Evolutionary conservation across 2,797 vertebrate genomes (phyloP), one percentile per base, ranked within the genome.

Genomic region (Spinus pinus): DNA sequence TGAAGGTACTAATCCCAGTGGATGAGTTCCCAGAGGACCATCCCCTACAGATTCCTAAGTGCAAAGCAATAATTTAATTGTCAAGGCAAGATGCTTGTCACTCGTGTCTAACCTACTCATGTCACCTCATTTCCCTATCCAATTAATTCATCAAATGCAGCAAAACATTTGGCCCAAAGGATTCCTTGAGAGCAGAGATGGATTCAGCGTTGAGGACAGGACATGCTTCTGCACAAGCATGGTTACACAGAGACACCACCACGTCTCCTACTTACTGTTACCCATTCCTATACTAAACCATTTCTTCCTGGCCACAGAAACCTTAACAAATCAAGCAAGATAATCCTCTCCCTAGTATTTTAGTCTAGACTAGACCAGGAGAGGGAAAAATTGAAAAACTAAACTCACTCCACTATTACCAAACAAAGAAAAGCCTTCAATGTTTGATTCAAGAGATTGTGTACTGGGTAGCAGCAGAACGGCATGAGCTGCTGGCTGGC

Each of bases 381-480:
- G 21, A 82, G 10, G 22, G 5, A 44, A 37, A 90, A 94, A 75
- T 11, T 30, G 30, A 83, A 87, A 67, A 93, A 86, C 56, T 80
- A 88, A 90, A 46, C 25, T 54, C 61, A 46, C 23, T 86, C 69
- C 30, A 65, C 60, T 83, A 70, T 58, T 80, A 71, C 47, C 77
- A 81, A 86, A 5, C 75, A 69, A 80, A 86, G 71, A 86, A 86
- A 90, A 73, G 37, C 10, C 37, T 90, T 42, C 74, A 74, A 53
- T 25, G 19, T 67, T 51, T 57, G 49, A 93, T 92, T 96, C 23
- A n/a, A 69, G 78, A 95, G 67, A 93, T 66, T 49, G 69, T 81
- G 73, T 90, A 70, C 81, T 85, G 94, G 85, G 92, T 50, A 86
- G 87, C 58, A 81, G 56, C 9, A 2, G 14, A 69, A 91, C 1